phyloP scores from a whole-genome alignment of 2,888 invertebrate species.

The Cancer borealis region DNA sequence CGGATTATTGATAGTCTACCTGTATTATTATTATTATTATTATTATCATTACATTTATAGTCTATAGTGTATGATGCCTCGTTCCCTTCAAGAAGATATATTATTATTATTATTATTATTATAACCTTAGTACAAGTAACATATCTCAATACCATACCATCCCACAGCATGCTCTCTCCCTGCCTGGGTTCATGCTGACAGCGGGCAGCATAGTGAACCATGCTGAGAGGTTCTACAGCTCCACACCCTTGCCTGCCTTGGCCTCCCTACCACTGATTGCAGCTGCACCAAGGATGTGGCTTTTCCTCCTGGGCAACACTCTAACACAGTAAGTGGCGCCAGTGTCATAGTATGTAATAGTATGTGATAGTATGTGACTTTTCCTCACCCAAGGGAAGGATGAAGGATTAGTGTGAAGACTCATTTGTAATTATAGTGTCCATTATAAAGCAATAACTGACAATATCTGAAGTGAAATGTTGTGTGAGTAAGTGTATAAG shows the following conservation, averaged over 20 bases:
- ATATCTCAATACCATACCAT: not conserved
- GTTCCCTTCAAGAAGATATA: too few species aligned
- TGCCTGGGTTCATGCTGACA: conserved; percentile 93
- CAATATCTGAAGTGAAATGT: too few species aligned
- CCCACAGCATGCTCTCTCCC: conserved; percentile 90
- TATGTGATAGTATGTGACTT: too few species aligned
- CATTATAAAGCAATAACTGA: too few species aligned
- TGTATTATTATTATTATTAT: too few species aligned
- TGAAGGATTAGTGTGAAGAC: not conserved
- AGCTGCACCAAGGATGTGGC: conserved; percentile 87
- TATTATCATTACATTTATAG: too few species aligned
- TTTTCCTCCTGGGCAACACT: conserved; percentile 90
- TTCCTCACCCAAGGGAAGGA: not conserved
- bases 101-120: too few species aligned
- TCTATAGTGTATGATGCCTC: too few species aligned
- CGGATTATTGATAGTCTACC: too few species aligned
- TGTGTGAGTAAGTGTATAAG: too few species aligned
- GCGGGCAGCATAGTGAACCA: conserved; percentile 89
- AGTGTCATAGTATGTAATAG: not conserved
- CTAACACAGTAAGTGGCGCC: conserved; percentile 87
- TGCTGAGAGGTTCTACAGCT: conserved; percentile 85
- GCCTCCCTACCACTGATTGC: conserved; percentile 80
- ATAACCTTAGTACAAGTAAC: not conserved
- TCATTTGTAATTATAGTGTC: not conserved
- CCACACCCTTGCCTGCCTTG: conserved; percentile 83